Base-by-base conservation (phyloP, 1,140 invertebrate genomes). In the Conus betulinus region DNA sequence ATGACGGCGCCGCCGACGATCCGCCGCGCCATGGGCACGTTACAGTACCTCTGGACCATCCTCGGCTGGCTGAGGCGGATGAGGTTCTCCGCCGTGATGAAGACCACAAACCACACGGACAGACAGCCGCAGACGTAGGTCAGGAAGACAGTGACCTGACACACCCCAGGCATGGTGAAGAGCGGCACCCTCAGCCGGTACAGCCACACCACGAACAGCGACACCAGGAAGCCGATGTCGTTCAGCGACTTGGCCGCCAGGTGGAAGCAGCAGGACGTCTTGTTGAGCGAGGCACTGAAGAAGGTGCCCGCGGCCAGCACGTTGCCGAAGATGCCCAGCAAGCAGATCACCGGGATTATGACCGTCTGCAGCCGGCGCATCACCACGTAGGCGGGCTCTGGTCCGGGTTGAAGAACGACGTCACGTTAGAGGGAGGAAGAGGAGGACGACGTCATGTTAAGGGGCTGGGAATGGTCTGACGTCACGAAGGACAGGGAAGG, bases 201-300 rank as follows among this genome's bases (percentile, higher is more conserved):
- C 20, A 96, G 84, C 96, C 96, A 96, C 0, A 96, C 96, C 3
- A 91, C 78, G 51, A 92, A 89, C 6, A 93, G 88, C 5, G 90
- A 90, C 23, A 89, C 23, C 85, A 93, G 88, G 60, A 93, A 93
- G 17, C 92, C 92, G 71, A 90, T 91, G 84, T 93, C 92, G 11
- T 87, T 90, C n/a, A 92, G 20, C 20, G 88, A 89, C 25, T 90
- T 89, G 15, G 90, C 89, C 8, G 90, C 91, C n/a, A 93, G 82
- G 79, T 92, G 92, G 25, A 91, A 60, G 76, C 90, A 91, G 71
- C 91, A 93, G 11, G 92, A 92, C 0, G 88, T 91, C 7, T 71
- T 88, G 20, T 90, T 74, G n/a, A 91, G 84, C 3, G 53, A 63
- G 82, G 89, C 81, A 51, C 83, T 89, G 10, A 92, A 78, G 81